Evolutionary conservation across 1,140 invertebrate species (phyloP), one percentile per base, ranked within the genome.

Genomic region (Amyelois transitella): DNA sequence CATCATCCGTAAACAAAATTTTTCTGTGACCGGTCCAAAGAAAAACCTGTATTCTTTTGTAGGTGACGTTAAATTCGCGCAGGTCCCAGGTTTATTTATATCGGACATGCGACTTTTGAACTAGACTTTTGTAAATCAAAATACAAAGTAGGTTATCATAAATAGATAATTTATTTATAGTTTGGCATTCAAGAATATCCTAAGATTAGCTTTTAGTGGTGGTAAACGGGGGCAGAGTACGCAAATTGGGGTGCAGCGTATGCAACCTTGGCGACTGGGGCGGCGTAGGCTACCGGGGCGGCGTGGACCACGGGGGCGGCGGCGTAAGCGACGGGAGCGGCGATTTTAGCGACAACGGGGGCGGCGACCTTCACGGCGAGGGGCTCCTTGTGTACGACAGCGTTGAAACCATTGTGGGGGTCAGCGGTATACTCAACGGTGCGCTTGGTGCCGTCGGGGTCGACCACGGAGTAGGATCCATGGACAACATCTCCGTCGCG

Each of bases 381-480:
- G 14, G 69, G 60, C 28, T 70, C 69, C 44, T 61, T 69, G 58
- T 71, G 69, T 3, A 81, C 77, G 25, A 82, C 77, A 7, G 79
- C 81, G 65, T 86, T 85, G 71, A 87, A 87, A 45, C 84, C 84
- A 43, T 78, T 82, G 57, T 81, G 75, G 44, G 69, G 66, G 59
- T 88, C 87, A 7, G 86, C 86, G 6, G 90, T 91, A 74, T 92
- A 92, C 55, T 91, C 89, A 0, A 92, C 91, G 24, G 89, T 91
- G 54, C 91, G 84, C 62, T 89, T 89, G 58, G 87, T 89, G 49
- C 91, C 91, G 67, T 92, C 91, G 2, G 91, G 89, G 72, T 92
- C 91, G 19, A 90, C 80, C 8, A 91, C 66, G 5, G 89, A 89
- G 72, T 91, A 91, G 50, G 81, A 81, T 43, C 91, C 91, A 67